Evolutionary conservation across 2,888 invertebrate species (phyloP).

Genomic region (Scotopteryx bipunctaria): DNA sequence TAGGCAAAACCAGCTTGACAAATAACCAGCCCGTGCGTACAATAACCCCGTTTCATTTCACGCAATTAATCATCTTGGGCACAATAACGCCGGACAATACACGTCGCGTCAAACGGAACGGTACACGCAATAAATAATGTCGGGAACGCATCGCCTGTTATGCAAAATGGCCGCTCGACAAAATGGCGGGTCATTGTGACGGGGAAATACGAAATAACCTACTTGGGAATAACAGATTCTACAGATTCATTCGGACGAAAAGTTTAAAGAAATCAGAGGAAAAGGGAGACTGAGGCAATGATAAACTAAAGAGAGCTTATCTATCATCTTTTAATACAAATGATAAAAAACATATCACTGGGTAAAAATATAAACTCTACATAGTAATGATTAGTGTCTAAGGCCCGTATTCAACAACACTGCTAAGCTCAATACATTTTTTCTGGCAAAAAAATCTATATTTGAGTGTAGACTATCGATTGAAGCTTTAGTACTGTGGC

Average conservation of each 20-base stretch:
- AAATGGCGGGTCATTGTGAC: slow-evolving; percentile 37
- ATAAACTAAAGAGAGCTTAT: slow-evolving; percentile 3
- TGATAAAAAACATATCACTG: slow-evolving; percentile 4
- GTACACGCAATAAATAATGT: slow-evolving; percentile 46
- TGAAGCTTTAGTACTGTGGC: no score
- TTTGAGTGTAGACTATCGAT: no score
- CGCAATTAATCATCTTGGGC: slow-evolving; percentile 48
- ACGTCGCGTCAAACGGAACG: slow-evolving; percentile 45
- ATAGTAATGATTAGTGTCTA: slow-evolving; percentile 23
- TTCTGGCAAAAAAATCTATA: no score
- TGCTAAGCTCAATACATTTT: no score
- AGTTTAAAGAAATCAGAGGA: no score
- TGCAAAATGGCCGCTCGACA: slow-evolving; percentile 34
- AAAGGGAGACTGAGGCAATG: no score
- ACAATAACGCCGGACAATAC: slow-evolving; percentile 47
- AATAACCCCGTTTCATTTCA: slow-evolving; percentile 41
- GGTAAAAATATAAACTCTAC: slow-evolving; percentile 28
- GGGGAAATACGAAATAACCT: background rate
- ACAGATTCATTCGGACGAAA: no score
- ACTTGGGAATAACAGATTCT: no score
- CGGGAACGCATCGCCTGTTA: slow-evolving; percentile 37
- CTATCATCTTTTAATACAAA: slow-evolving; percentile 33
- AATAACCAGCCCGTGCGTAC: slow-evolving; percentile 16
- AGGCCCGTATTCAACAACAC: no score
- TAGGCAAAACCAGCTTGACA: background rate